These are phyloP conservation scores for Mycetomoellerius zeteki DNA, from an alignment of 1,140 invertebrate species.

Conservation along the genomic window DNA sequence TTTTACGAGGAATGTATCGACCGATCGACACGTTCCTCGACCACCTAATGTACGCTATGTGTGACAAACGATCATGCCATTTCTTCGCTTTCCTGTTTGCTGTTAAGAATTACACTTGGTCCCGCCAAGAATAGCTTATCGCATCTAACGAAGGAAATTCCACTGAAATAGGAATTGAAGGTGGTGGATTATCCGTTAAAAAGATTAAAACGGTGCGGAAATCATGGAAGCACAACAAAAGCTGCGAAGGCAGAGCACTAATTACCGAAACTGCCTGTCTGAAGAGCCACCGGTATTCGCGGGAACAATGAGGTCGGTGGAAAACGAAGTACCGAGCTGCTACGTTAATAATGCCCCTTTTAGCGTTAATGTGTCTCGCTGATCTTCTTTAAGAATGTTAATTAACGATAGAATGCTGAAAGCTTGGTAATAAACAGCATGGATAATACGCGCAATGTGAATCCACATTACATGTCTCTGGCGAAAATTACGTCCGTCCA, in stretches of 20 bases:
- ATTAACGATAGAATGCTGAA: background rate
- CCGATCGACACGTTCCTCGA: constrained; percentile 8
- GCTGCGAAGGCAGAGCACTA: constrained; percentile 42
- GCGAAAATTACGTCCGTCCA: background rate
- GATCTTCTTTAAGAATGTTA: constrained; percentile 28
- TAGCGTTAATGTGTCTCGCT: constrained; percentile 25
- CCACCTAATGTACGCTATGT: background rate
- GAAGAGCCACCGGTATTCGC: constrained; percentile 42
- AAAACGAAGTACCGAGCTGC: constrained; percentile 27
- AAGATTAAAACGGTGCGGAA: background rate
- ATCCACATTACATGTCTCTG: background rate
- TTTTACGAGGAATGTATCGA: constrained; percentile 51
- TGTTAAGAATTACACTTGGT: constrained; percentile 47
- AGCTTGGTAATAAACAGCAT: background rate
- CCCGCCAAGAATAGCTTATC: constrained; percentile 77
- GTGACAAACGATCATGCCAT: constrained; percentile 57
- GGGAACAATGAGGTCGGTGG: constrained; percentile 51
- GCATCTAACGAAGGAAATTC: constrained; percentile 66
- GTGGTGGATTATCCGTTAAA: constrained; percentile 32
- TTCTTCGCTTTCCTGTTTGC: constrained; percentile 45
- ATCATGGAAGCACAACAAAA: background rate
- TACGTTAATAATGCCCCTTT: constrained; percentile 20
- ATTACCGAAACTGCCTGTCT: constrained; percentile 67
- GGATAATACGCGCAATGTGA: background rate
- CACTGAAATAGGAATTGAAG: background rate